Evolutionary conservation across 2,113 vertebrate genomes (phyloP), one percentile per base, ranked within the genome.

Genomic region (Myiagra hebetior): DNA sequence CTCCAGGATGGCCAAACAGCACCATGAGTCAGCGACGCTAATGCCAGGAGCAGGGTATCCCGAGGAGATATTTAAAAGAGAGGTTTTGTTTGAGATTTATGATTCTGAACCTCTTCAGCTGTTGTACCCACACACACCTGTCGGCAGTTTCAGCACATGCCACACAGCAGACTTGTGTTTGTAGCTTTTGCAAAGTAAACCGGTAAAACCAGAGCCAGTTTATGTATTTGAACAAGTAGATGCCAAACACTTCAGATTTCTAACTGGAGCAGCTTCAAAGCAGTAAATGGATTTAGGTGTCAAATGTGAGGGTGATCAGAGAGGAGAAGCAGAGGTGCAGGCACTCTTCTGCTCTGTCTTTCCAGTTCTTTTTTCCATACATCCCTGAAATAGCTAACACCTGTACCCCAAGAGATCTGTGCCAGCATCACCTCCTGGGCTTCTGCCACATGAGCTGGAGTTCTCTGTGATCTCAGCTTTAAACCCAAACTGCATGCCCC

Each of bases 331-430:
- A 56, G 70, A 85, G 46, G 69, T 15, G 21, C 33, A 72, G 30
- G 28, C 0, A 0, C 65, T 81, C 46, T 62, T 39, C 44, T 16
- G 26, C 65, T 91, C 21, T 0, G 0, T 23, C 79, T 69, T 56
- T 49, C 17, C 68, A 59, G 42, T 20, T 56, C 37, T 55, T 68
- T 82, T 57, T 65, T 20, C 69, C 20, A 23, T 7, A 21, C 7
- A 33, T 49, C 52, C 73, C 74, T 31, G 17, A 46, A 91, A 55
- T 9, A 63, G 47, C 22, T 56, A 56, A 52, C 28, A 41, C 64
- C 49, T 84, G 41, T 13, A 37, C 8, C 37, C 11, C 1, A 19
- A 69, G 55, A 69, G 55, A 86, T 50, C 68, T 33, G 59, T 77
- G 72, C 59, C 79, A 69, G 68, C 22, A 2, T 67, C 83, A 77